Evolutionary conservation across 2,888 invertebrate genomes (phyloP), one percentile per base, ranked within the genome.

Genomic region (Agrypnus murinus): DNA sequence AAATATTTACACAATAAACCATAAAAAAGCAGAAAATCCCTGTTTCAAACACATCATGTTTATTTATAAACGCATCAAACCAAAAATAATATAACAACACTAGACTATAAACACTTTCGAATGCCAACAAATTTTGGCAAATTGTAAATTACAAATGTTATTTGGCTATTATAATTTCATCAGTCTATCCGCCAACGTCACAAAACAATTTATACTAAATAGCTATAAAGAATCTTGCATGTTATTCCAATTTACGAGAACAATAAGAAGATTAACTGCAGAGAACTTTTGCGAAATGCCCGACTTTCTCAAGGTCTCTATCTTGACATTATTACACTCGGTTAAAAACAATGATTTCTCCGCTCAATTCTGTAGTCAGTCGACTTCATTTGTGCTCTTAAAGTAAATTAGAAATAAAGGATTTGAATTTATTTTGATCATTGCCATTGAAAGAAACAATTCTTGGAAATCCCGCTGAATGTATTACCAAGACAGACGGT

Each of bases 261-360:
- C 59, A 63, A 63, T 50, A 36, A 46, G 46, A 36, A 50, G 32
- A 48, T 46, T 12, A 45, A 46, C 14, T 48, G 19, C 10, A 19
- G 14, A 9, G 19, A 17, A 48, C 48, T 34, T 34, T 34, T 53
- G 53, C 19, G 8, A 40, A 53, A 40, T 19, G 50, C 64, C 14
- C 15, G 53, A 53, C 48, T 65, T 65, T 57, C 43, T 57, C 65
- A 65, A 65, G 65, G 57, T 65, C 57, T 65, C 15, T 50, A 14
- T 53, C 53, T 53, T 4, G 14, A 8, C 48, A 19, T 36, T 12
- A 53, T 36, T 12, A 15, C 48, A 12, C 9, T 31, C 48, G 1
- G 25, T 5, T 25, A 4, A 46, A 46, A 48, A 48, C 48, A 48
- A 48, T 48, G 17, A 19, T 31, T 25, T 25, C 25, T 25, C 5